Evolutionary conservation across 2,113 vertebrate species (phyloP), one percentile per base, ranked within the genome.

Genomic region (Cyrtonyx montezumae): DNA sequence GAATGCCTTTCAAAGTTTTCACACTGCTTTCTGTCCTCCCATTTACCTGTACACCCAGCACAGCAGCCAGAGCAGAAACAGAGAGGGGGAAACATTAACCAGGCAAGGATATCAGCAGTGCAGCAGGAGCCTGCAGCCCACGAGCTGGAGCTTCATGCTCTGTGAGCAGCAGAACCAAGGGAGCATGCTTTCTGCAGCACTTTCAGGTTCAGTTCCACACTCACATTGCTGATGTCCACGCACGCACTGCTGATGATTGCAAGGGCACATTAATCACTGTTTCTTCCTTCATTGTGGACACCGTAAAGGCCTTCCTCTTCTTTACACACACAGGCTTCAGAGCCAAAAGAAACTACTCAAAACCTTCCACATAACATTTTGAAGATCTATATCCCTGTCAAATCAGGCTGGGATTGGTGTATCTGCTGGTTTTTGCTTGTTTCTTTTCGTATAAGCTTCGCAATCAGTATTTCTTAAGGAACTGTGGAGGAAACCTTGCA

Each of bases 21-120:
- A 86, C 83, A 67, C 40, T 1, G 5, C 73, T 90, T 75, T 84
- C 74, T 87, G 53, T 62, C 48, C 77, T 79, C 77, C 66, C 91
- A 45, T 74, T 91, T 82, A 96, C 92, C 94, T 96, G 91, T 11
- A 8, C 5, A 80, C 42, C 86, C 70, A 93, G 77, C 40, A 70
- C 1, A 78, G 30, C 26, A 69, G 43, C 6, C 77, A 67, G n/a
- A 81, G 70, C 9, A 45, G 66, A 63, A 79, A 70, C 19, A n/a
- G 16, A 56, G n/a, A 30, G 16, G 28, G 5, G 11, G 6, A 10
- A 0, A 1, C 9, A 61, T 8, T 32, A 86, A 36, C 23, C 45
- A 62, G 59, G 34, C 58, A 62, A 67, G 46, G 49, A 74, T 37
- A 58, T 48, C 71, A 67, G 71, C 79, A 84, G 71, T 45, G 51